Evolutionary conservation across 2,797 vertebrate species (phyloP), one percentile per base, ranked within the genome.

Genomic region (Spea hammondii): DNA sequence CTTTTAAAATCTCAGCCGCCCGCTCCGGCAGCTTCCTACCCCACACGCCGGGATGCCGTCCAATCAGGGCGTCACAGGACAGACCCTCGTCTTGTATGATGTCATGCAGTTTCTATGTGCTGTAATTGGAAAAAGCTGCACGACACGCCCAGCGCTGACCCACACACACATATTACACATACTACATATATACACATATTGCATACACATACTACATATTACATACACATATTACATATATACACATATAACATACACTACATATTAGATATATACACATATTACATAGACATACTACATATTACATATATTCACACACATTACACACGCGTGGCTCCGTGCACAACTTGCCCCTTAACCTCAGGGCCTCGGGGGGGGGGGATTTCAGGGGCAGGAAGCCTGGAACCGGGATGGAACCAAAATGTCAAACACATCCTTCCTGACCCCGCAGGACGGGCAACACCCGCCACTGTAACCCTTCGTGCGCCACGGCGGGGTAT

Each of bases 121-220:
- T 89, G 85, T 93, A 93, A 94, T 92, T 94, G 90, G 90, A 94
- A 95, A 95, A 93, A 93, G 84, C 91, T 94, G 92, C 89, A 32
- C 3, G 32, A 32, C 32, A 32, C 32, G 32, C 32, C 32, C 32
- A 1, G 32, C 32, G 32, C 32, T 32, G 32, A 32, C 32, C 6
- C 48, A 51, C 9, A 45, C 46, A 4, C 70, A 50, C 65, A 48
- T 59, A 70, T 14, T 13, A 10, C n/a, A 10, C 55, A 13, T 1
- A 5, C 12, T 5, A 57, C 9, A 57, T 57, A 57, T 13, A 57
- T 57, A 57, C 10, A 32, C 32, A 32, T 32, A 6, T 53, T 32
- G 2, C 32, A 32, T 32, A 32, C 32, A 32, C 32, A 32, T 1
- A 5, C 12, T 5, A 57, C 9, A 57, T 57, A 57, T 13, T n/a